These are phyloP conservation scores for Rana temporaria DNA, from an alignment of 2,113 vertebrate species.

Conservation along the genomic window DNA sequence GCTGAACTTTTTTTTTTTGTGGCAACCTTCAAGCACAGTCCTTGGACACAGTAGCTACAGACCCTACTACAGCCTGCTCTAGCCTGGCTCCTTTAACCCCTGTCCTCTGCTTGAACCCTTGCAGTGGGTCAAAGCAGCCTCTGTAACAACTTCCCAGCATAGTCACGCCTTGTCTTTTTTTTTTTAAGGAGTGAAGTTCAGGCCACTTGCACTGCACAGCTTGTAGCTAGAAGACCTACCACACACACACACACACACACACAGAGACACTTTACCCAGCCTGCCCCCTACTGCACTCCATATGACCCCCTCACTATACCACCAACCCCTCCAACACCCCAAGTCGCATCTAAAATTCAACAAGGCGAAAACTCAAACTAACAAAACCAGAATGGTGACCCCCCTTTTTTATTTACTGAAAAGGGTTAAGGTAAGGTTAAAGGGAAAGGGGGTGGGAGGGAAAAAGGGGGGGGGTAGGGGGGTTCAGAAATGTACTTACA, in stretches of 20 bases:
- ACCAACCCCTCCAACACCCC: background rate
- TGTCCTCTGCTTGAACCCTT: background rate
- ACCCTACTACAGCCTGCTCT: no score
- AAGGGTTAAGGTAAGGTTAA: background rate
- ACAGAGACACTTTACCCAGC: slow-evolving; percentile 31
- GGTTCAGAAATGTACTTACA: slow-evolving; percentile 38
- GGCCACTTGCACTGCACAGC: slow-evolving; percentile 23
- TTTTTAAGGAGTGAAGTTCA: slow-evolving; percentile 18
- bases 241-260: no score
- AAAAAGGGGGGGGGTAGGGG: background rate
- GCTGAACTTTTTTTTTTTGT: no score
- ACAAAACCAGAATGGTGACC: background rate
- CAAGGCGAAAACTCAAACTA: background rate
- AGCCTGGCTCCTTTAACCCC: background rate
- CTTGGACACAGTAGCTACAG: no score
- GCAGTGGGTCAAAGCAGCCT: slow-evolving; percentile 10
- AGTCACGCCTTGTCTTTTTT: slow-evolving; percentile 28
- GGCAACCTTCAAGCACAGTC: no score
- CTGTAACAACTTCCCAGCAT: slow-evolving; percentile 28
- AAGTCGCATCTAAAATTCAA: background rate
- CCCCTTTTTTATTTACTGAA: no score
- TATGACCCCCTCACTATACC: slow-evolving; percentile 6
- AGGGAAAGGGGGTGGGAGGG: background rate
- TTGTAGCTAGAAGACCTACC: slow-evolving; percentile 17
- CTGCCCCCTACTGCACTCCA: slow-evolving; percentile 20